phyloP scores from a whole-genome alignment of 2,797 vertebrate species.

The Tinamus major region DNA sequence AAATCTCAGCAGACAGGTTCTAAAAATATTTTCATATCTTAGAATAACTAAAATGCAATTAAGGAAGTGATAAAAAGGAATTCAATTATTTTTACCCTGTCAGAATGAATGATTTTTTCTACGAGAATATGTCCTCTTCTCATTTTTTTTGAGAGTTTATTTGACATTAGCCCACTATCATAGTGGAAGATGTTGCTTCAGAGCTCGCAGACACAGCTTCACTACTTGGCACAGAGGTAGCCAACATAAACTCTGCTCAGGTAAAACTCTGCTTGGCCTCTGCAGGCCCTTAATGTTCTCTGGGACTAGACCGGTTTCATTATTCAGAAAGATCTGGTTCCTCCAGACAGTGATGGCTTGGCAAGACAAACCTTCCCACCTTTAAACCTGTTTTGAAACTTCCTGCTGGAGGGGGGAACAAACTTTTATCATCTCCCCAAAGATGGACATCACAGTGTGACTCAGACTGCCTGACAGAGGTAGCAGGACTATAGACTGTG shows the following conservation, averaged over 20 bases:
- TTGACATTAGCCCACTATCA: neutral
- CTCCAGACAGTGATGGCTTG: neutral
- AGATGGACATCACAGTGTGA: neutral
- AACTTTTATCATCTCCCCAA: neutral
- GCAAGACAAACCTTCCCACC: neutral
- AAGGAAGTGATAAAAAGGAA: conserved; percentile 12
- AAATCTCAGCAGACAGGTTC: conserved; percentile 4
- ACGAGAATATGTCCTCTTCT: neutral
- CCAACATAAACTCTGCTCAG: neutral
- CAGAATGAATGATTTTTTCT: neutral
- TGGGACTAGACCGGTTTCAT: neutral
- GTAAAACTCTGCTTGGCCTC: neutral
- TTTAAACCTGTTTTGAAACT: neutral
- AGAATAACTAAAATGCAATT: conserved; percentile 4
- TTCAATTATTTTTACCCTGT: neutral
- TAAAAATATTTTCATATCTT: conserved; percentile 31
- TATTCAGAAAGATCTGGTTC: rapidly evolving
- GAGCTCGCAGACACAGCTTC: too few species aligned
- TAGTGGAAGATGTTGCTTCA: neutral
- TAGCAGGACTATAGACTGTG: neutral
- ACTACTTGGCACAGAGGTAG: neutral
- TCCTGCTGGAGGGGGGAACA: neutral
- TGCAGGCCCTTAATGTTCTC: neutral
- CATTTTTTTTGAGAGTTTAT: neutral
- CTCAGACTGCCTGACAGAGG: neutral